Percentiles rank a stretch among this genome's conserved stretches.
Conservation (phyloP, 2,113 vertebrate species). For the Bombycilla garrulus region DNA sequence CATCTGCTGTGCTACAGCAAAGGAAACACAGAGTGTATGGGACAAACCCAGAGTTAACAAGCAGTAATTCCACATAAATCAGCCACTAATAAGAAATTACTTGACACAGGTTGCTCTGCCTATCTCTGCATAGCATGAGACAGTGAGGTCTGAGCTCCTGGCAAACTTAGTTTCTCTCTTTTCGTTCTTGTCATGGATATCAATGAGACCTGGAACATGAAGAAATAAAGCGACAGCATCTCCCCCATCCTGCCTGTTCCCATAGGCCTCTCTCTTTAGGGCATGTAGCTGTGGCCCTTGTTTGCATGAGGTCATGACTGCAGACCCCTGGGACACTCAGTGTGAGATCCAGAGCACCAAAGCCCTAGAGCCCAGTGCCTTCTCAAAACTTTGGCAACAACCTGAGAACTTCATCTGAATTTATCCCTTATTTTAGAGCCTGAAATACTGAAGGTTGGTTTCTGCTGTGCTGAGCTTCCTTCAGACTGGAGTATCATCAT, state of each 20-base stretch:
- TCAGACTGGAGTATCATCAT: not conserved
- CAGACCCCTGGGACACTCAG: accelerated
- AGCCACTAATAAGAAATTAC: not conserved
- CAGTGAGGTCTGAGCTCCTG: not conserved
- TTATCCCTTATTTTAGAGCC: not conserved
- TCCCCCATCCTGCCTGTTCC: not conserved
- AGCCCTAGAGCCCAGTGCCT: not conserved
- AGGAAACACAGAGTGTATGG: not conserved
- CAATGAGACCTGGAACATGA: not conserved
- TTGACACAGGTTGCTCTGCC: not conserved
- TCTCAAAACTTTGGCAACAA: not conserved
- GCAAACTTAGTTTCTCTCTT: not conserved
- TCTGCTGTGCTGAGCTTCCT: not conserved
- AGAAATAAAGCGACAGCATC: not conserved
- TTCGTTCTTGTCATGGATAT: not conserved
- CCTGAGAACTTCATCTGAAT: not conserved
- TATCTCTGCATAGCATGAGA: not conserved
- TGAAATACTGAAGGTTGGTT: not conserved
- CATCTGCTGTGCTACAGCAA: not conserved
- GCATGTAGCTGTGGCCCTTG: not conserved
- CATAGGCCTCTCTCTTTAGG: accelerated
- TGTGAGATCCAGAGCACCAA: not conserved
- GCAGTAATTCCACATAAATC: not conserved
- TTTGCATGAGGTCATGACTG: not conserved
- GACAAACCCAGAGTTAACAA: not conserved